These are phyloP conservation scores for Sesia bembeciformis DNA, from an alignment of 2,888 invertebrate genomes.

Conservation along the genomic window DNA sequence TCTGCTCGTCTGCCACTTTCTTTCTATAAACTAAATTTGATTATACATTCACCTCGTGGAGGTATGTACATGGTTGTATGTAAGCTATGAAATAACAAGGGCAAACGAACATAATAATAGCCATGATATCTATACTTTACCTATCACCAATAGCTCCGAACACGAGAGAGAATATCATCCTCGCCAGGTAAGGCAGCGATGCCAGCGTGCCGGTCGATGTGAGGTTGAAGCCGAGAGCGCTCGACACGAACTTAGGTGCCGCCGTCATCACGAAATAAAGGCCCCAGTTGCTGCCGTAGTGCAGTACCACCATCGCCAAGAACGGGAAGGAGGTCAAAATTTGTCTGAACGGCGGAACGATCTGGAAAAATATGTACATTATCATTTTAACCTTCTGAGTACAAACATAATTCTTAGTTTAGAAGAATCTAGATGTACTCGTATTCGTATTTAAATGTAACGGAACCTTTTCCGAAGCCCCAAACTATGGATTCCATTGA, in stretches of 20 bases:
- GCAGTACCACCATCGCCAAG: constrained; percentile 77
- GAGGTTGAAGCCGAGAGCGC: constrained; percentile 81
- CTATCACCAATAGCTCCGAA: constrained; percentile 83
- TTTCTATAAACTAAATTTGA: no score
- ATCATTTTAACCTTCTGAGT: no score
- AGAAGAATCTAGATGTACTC: no score
- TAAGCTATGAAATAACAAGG: no score
- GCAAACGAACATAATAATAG: no score
- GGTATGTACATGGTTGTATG: no score
- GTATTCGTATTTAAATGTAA: no score
- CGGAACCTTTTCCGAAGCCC: no score
- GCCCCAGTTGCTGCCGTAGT: constrained; percentile 85
- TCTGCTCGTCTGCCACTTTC: no score
- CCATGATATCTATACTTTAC: constrained; percentile 14
- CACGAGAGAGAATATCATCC: constrained; percentile 80
- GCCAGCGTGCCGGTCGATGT: constrained; percentile 81
- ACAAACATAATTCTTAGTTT: no score
- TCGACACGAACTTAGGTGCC: constrained; percentile 83
- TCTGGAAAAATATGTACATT: constrained; percentile 39
- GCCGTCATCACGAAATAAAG: constrained; percentile 84
- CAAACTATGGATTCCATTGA: no score
- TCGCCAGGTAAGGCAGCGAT: constrained; percentile 80
- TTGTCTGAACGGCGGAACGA: constrained; percentile 77
- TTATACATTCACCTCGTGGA: no score
- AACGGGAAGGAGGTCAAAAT: constrained; percentile 81